Base-by-base conservation (phyloP, 2,888 invertebrate species). In the Amaurobius ferox region DNA sequence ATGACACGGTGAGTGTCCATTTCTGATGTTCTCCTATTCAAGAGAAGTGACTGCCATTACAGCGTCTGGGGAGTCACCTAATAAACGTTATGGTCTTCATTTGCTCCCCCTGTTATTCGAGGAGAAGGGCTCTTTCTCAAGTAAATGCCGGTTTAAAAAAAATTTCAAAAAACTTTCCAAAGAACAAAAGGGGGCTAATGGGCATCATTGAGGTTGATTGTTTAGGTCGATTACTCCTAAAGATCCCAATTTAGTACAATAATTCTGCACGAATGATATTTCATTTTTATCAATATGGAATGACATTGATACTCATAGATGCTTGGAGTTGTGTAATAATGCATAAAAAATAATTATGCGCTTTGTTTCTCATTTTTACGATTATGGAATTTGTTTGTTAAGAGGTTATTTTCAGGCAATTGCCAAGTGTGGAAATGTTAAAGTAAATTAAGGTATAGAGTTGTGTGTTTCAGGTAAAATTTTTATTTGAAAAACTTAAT, bases 71-170 rank as follows among this genome's bases (percentile, higher is more conserved):
- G 55, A 76, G 77, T 76, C 77, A 72, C 77, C 83, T 85, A 85
- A 85, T 85, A 85, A 85, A 66, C 77, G 64, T 83, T 70, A 83
- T 83, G 83, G 76, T 70, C 83, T 85, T 85, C 83, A 85, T 85
- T 85, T 85, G 39, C 77, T 83, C 64, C 74, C n/a, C 44, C 83
- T 64, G 77, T 85, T 77, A 77, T 66, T 71, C 40, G 72, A 70
- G 70, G 23, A 44, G 23, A 28, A 66, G 35, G 2, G 44, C 28
- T 66, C 73, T 85, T 78, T 85, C 76, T 83, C 77, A 85, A 85
- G 71, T 77, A 85, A 85, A 85, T 66, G 77, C 83, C 77, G 66
- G 71, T 85, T 85, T 85, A 85, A 85, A 85, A 71, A n/a, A n/a
- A 77, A 68, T 64, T 11, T 61, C 9, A 64, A 61, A 61, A 71